phyloP scores from a whole-genome alignment of 2,888 invertebrate species.

The Petrolisthes manimaculis region DNA sequence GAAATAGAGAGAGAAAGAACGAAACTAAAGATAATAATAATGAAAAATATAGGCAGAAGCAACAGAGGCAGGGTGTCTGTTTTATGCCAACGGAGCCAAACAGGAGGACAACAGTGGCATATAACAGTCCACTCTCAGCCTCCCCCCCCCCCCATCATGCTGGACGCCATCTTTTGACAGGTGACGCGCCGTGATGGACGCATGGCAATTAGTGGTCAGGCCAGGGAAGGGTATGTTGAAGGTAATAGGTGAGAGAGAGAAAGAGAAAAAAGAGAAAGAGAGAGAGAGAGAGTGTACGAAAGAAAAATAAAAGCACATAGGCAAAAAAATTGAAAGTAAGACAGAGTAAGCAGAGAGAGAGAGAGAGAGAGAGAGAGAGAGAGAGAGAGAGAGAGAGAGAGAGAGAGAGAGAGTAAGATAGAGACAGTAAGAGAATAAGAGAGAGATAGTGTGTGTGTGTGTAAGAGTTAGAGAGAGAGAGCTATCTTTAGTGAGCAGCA shows the following conservation, averaged over 20 bases:
- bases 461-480: background rate
- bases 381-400: constrained; percentile 9
- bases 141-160: too few relatives aligned
- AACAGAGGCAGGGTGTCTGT: too few relatives aligned
- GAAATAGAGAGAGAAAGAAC: background rate
- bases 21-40: background rate
- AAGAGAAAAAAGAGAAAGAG: background rate
- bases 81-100: too few relatives aligned
- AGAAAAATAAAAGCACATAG: background rate
- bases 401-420: background rate
- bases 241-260: background rate
- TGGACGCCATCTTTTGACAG: background rate
- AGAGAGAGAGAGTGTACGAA: background rate
- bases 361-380: constrained; percentile 1
- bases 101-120: too few relatives aligned
- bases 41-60: background rate
- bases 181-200: background rate
- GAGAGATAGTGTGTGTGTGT: too few relatives aligned
- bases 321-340: background rate
- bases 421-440: background rate
- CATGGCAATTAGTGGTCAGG: background rate
- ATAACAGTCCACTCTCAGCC: too few relatives aligned
- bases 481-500: too few relatives aligned
- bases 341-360: background rate
- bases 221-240: too few relatives aligned